phyloP scores from a whole-genome alignment of 2,888 invertebrate species.

The Rhingia campestris region DNA sequence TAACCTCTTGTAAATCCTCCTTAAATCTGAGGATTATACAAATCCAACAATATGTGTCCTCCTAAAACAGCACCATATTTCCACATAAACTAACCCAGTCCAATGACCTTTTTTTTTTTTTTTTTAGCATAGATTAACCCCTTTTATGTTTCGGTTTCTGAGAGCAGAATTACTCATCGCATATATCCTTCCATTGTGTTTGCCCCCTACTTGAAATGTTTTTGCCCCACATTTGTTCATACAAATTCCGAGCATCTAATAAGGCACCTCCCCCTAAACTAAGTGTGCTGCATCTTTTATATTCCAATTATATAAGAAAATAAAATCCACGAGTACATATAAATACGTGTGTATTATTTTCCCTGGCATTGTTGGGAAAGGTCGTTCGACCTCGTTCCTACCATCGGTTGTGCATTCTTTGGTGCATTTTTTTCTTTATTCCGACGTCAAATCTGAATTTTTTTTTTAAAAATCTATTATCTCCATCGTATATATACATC shows the following conservation, averaged over 20 bases:
- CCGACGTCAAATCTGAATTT: conserved; percentile 23
- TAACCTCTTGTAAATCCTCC: background rate
- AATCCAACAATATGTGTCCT: no score
- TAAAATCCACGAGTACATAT: conserved; percentile 11
- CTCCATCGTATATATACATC: conserved; percentile 33
- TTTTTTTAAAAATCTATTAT: conserved; percentile 47
- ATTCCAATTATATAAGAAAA: conserved; percentile 55
- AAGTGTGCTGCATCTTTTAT: conserved; percentile 40
- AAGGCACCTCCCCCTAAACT: conserved; percentile 42
- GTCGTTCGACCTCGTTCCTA: conserved; percentile 63
- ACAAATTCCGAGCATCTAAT: conserved; percentile 15
- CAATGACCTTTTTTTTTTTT: conserved; percentile 2
- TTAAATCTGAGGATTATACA: conserved; percentile 5
- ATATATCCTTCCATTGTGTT: background rate
- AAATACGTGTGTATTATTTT: background rate
- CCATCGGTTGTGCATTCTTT: conserved; percentile 29
- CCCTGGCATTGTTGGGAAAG: conserved; percentile 61
- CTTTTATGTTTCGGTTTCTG: background rate
- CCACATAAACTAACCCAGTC: background rate
- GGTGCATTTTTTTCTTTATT: conserved; percentile 7
- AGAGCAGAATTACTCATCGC: background rate
- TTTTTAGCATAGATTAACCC: background rate
- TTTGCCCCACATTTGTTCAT: conserved; percentile 55
- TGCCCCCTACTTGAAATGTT: conserved; percentile 55
- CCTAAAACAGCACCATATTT: no score